Conservation (phyloP, 2,888 invertebrate genomes). For the Drosophila macrospina region DNA sequence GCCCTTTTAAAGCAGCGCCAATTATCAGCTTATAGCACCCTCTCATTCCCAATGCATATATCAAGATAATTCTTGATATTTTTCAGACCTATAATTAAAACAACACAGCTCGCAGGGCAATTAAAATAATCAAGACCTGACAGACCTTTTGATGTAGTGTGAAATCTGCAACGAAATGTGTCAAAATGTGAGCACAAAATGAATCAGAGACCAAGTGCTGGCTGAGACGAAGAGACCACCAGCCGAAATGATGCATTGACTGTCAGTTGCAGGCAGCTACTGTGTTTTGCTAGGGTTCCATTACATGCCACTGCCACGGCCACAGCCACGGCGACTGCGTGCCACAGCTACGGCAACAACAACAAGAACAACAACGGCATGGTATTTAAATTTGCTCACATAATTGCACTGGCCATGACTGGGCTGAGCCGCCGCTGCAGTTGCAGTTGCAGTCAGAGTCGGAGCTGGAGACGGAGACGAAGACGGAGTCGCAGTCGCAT, state of each 20-base stretch:
- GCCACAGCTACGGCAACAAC: background rate
- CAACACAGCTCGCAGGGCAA: constrained; percentile 51
- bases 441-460: constrained; percentile 9
- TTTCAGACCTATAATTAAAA: constrained; percentile 58
- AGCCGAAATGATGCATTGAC: constrained; percentile 79
- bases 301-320: constrained; percentile 40
- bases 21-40: constrained; percentile 41
- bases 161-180: constrained; percentile 71
- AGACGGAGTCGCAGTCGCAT: constrained; percentile 50
- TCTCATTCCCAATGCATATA: constrained; percentile 24
- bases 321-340: constrained; percentile 19
- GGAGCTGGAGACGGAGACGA: background rate
- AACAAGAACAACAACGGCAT: constrained; percentile 35
- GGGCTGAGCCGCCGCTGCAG: constrained; percentile 23
- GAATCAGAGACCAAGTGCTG: background rate
- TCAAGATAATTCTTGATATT: constrained; percentile 26
- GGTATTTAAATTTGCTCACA: constrained; percentile 82
- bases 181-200: constrained; percentile 64
- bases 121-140: constrained; percentile 73
- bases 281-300: constrained; percentile 58
- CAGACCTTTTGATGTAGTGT: constrained; percentile 64
- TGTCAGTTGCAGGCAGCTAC: constrained; percentile 70
- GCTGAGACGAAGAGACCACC: constrained; percentile 55
- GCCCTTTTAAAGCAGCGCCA: constrained; percentile 12
- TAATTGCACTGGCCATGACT: constrained; percentile 75